Base-by-base conservation (phyloP, 2,797 vertebrate genomes). In the Neosilurus hyrtlii region DNA sequence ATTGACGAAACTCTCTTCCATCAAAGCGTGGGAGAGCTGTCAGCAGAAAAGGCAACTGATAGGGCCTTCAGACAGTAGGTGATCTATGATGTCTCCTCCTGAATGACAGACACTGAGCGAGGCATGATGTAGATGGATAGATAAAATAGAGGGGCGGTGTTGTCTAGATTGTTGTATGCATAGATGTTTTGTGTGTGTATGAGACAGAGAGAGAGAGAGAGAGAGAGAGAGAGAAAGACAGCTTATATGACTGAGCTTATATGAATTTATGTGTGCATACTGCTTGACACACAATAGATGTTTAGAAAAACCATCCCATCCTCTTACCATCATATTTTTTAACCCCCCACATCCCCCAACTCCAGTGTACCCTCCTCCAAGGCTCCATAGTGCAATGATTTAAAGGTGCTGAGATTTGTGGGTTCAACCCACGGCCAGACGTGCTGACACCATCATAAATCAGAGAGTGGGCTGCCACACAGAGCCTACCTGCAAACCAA, bases 381-480 rank as follows among this genome's bases (percentile, higher is more conserved):
- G 78, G 72, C 81, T 82, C 82, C 54, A 81, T 70, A 82, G 80
- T 73, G 83, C 87, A 90, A 91, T 93, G 91, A 93, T 93, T 93
- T 91, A 91, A 92, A 91, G 90, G 90, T 89, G 86, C 86, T 86
- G 87, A 89, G 89, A 93, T 89, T 91, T 91, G 89, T 90, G 89
- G 90, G 90, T 92, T 93, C 91, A 93, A 92, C 87, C 88, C 87
- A 88, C 86, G 90, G 89, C 88, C 88, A 92, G 89, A 91, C 86
- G 73, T 83, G 84, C 88, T 91, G 90, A 89, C 90, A 91, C 87
- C 86, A 83, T 87, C 88, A 93, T 92, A 90, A 90, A 92, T 93
- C 90, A 92, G 86, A 87, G 80, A 87, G 83, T 71, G 79, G 87
- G 83, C 87, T 81, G 84, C 87, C 71, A 51, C 76, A 84, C 74